Evolutionary conservation across 2,113 vertebrate species (phyloP).

Genomic region (Sialia sialis): DNA sequence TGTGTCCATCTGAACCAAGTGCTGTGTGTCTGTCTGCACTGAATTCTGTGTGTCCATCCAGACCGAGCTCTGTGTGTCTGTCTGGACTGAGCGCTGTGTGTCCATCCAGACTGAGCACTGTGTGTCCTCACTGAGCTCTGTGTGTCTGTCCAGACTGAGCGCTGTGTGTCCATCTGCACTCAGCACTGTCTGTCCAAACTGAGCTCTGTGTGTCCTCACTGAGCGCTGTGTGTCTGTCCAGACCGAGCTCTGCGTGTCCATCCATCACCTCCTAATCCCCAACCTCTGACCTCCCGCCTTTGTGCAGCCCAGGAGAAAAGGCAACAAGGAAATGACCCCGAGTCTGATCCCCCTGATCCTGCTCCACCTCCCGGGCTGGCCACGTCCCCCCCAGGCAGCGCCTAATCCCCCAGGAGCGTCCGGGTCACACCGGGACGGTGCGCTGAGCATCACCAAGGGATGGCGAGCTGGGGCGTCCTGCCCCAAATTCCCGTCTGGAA

Average conservation of each 20-base stretch:
- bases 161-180: no score
- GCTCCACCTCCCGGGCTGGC: background rate
- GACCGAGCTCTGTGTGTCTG: no score
- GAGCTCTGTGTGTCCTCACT: no score
- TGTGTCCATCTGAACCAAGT: no score
- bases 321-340: slow-evolving; percentile 44
- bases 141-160: no score
- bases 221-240: no score
- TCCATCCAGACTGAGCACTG: no score
- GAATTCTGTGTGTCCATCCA: no score
- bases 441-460: background rate
- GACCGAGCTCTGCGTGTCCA: background rate
- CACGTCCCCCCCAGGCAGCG: background rate
- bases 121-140: no score
- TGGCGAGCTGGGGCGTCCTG: background rate
- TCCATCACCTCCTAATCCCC: slow-evolving; percentile 24
- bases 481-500: background rate
- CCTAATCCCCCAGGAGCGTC: background rate
- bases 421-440: accelerated
- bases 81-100: no score
- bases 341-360: slow-evolving; percentile 33
- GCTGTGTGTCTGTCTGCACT: no score
- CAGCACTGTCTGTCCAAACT: no score
- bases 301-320: background rate
- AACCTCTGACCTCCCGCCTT: background rate